Evolutionary conservation across 2,888 invertebrate species (phyloP).

Genomic region (Furcula furcula): DNA sequence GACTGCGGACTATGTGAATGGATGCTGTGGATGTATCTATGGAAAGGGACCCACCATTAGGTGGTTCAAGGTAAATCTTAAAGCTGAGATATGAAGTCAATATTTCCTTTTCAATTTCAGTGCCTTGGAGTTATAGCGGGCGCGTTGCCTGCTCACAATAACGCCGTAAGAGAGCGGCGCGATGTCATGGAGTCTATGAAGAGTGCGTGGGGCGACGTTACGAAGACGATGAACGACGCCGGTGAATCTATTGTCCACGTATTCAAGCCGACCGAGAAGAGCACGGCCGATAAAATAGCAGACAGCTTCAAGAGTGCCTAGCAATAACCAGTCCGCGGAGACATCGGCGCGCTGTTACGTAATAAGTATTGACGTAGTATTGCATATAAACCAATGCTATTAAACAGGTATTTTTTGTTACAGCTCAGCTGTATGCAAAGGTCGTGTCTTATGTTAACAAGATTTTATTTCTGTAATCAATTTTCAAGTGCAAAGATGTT

Average conservation of each 20-base stretch:
- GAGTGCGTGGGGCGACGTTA: conserved; percentile 60
- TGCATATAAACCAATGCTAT: background rate
- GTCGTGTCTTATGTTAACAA: background rate
- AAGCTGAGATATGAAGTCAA: background rate
- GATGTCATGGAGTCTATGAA: conserved; percentile 70
- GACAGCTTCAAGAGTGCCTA: conserved; percentile 52
- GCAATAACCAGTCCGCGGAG: conserved; percentile 33
- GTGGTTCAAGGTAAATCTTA: background rate
- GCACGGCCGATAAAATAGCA: conserved; percentile 55
- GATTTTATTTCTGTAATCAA: background rate
- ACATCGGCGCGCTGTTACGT: conserved; percentile 18
- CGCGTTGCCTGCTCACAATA: conserved; percentile 40
- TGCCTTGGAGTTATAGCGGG: conserved; percentile 33
- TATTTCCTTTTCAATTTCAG: conserved; percentile 33
- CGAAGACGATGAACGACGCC: conserved; percentile 58
- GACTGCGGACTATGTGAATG: too few relatives aligned
- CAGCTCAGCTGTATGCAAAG: too few relatives aligned
- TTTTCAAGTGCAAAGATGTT: background rate
- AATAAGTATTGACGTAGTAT: conserved; percentile 6
- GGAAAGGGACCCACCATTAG: too few relatives aligned
- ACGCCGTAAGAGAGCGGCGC: conserved; percentile 40
- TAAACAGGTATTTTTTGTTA: background rate
- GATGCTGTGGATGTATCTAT: too few relatives aligned
- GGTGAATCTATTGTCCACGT: conserved; percentile 67
- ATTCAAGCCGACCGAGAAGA: conserved; percentile 69